Conservation (phyloP, 2,888 invertebrate species). For the Drosophila planitibia region DNA sequence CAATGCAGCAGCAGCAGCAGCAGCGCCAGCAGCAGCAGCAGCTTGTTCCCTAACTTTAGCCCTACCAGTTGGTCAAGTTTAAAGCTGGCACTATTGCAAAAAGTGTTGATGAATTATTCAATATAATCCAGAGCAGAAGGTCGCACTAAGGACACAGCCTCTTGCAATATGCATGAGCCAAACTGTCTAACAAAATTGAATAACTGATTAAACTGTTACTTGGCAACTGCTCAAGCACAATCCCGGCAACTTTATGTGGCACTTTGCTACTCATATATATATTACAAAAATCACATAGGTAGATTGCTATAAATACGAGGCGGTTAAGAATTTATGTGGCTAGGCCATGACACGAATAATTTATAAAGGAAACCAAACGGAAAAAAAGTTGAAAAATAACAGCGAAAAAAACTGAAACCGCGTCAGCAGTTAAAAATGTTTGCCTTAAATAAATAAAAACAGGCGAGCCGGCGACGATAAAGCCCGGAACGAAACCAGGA, state of each 20-base stretch:
- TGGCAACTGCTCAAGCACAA: slow-evolving; percentile 16
- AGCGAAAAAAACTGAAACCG: slow-evolving; percentile 56
- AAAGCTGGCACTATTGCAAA: slow-evolving; percentile 36
- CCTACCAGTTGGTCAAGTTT: slow-evolving; percentile 36
- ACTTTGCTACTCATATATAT: slow-evolving; percentile 19
- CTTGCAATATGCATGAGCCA: slow-evolving; percentile 71
- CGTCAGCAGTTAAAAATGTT: slow-evolving; percentile 76
- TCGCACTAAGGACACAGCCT: slow-evolving; percentile 58
- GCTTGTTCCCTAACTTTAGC: not conserved
- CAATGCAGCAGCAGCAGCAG: slow-evolving; percentile 33
- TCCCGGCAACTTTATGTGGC: slow-evolving; percentile 3
- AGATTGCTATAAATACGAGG: slow-evolving; percentile 68
- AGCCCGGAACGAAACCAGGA: slow-evolving; percentile 30
- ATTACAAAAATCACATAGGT: slow-evolving; percentile 44
- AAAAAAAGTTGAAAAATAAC: slow-evolving; percentile 19
- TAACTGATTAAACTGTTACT: slow-evolving; percentile 74
- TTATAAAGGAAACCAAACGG: slow-evolving; percentile 53
- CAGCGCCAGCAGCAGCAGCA: slow-evolving; percentile 7
- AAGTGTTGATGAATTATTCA: slow-evolving; percentile 69
- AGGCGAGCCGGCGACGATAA: slow-evolving; percentile 46
- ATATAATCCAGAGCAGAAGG: slow-evolving; percentile 59
- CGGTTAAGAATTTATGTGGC: slow-evolving; percentile 73
- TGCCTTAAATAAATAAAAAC: slow-evolving; percentile 64
- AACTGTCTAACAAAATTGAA: slow-evolving; percentile 77
- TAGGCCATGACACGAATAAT: slow-evolving; percentile 74